Conservation (phyloP, 2,113 vertebrate genomes). For the Daboia siamensis region DNA sequence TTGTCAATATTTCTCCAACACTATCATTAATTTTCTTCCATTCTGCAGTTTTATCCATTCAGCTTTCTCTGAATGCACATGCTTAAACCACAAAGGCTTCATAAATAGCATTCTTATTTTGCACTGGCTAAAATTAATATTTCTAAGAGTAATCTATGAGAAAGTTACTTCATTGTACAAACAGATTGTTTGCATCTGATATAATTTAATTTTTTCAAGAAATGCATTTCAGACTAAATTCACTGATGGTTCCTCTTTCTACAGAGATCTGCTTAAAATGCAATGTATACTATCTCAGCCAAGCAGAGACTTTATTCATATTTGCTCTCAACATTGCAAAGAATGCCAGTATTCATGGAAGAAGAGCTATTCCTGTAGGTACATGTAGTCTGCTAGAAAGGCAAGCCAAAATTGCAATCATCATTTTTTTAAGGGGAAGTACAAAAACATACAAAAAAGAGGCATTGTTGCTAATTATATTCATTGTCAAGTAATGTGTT, state of each 20-base stretch:
- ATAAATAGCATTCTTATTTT: background rate
- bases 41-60: background rate
- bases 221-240: slow-evolving; percentile 27
- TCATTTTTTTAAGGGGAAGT: slow-evolving; percentile 50
- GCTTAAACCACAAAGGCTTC: background rate
- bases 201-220: slow-evolving; percentile 40
- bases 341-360: slow-evolving; percentile 27
- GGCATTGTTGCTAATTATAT: slow-evolving; percentile 33
- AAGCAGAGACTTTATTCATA: slow-evolving; percentile 1
- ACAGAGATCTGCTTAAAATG: slow-evolving; percentile 39
- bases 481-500: slow-evolving; percentile 8
- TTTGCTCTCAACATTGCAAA: slow-evolving; percentile 45
- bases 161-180: background rate
- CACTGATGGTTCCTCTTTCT: slow-evolving; percentile 26
- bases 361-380: slow-evolving; percentile 48
- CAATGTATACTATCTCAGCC: slow-evolving; percentile 47
- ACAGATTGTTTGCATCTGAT: slow-evolving; percentile 35
- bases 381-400: slow-evolving; percentile 39
- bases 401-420: slow-evolving; percentile 52
- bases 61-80: background rate
- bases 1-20: background rate
- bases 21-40: background rate
- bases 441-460: slow-evolving; percentile 27
- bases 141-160: background rate
- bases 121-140: background rate